These are phyloP conservation scores for Luffia ferchaultella DNA, from an alignment of 2,888 invertebrate genomes.

Conservation along the genomic window DNA sequence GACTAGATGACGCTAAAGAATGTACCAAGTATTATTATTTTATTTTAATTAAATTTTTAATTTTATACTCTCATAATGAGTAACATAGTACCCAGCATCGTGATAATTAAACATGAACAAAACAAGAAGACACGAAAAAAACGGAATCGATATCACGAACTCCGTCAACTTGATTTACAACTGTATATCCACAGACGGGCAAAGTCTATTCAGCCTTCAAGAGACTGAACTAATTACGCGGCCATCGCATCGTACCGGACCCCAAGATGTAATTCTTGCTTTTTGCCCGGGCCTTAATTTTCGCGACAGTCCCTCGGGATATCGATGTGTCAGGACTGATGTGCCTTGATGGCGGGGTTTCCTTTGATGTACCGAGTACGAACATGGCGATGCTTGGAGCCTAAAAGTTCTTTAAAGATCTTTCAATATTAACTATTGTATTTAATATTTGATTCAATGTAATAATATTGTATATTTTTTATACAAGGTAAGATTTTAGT, in stretches of 20 bases:
- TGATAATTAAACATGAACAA: too few relatives aligned
- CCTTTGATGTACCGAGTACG: slow-evolving; percentile 33
- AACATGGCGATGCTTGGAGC: slow-evolving; percentile 12
- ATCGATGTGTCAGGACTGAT: slow-evolving; percentile 42
- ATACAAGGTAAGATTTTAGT: too few relatives aligned
- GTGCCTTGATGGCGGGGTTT: slow-evolving; percentile 31
- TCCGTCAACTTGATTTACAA: not conserved
- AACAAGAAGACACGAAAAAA: not conserved
- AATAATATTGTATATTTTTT: too few relatives aligned
- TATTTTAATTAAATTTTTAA: too few relatives aligned
- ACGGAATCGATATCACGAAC: not conserved
- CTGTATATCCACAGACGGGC: not conserved
- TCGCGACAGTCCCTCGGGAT: slow-evolving; percentile 30
- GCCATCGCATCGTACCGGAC: slow-evolving; percentile 7
- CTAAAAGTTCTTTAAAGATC: too few relatives aligned
- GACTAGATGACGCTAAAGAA: too few relatives aligned
- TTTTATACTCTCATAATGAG: too few relatives aligned
- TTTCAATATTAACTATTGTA: too few relatives aligned
- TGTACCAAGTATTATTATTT: too few relatives aligned
- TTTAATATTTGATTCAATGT: too few relatives aligned
- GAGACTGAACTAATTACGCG: slow-evolving; percentile 10
- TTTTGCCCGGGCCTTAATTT: slow-evolving; percentile 35
- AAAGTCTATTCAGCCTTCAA: slow-evolving; percentile 7
- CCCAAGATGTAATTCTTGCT: slow-evolving; percentile 7
- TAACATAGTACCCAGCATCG: too few relatives aligned